Evolutionary conservation across 2,113 vertebrate genomes (phyloP).

Genomic region (Gymnocephalus cernua): DNA sequence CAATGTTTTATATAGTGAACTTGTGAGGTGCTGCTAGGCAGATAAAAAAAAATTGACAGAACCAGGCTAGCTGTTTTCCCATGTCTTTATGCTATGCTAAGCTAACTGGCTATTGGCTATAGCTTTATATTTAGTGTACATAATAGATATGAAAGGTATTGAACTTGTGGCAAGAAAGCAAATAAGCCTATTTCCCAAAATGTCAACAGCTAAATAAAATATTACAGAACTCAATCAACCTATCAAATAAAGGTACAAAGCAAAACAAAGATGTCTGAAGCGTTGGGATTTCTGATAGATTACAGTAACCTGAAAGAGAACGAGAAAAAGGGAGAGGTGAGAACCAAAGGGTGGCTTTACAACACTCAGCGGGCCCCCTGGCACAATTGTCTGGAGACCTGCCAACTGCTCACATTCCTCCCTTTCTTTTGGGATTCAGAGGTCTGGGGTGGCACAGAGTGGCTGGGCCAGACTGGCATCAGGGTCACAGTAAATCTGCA

Average conservation of each 20-base stretch:
- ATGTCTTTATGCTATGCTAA: neutral
- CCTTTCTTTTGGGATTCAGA: slow-evolving; percentile 61
- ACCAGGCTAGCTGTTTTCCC: too few relatives aligned
- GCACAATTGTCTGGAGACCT: slow-evolving; percentile 69
- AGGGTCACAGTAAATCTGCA: slow-evolving; percentile 38
- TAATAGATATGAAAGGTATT: neutral
- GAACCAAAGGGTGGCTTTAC: slow-evolving; percentile 53
- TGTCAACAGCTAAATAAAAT: neutral
- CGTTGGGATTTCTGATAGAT: neutral
- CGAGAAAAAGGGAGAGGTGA: slow-evolving; percentile 46
- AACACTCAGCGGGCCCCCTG: slow-evolving; percentile 42
- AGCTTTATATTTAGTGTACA: neutral
- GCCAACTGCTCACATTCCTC: slow-evolving; percentile 82
- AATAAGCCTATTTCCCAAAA: neutral
- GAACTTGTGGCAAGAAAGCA: neutral
- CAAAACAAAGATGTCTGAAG: neutral
- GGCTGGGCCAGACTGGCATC: slow-evolving; percentile 47
- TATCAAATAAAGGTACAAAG: neutral
- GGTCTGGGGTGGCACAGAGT: slow-evolving; percentile 54
- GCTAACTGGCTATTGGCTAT: neutral
- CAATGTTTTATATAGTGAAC: too few relatives aligned
- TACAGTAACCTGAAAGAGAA: slow-evolving; percentile 20
- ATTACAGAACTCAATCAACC: neutral
- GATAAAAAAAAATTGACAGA: neutral
- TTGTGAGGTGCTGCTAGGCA: neutral